These are phyloP conservation scores for Clamator glandarius DNA, from an alignment of 2,797 vertebrate species.

Conservation along the genomic window DNA sequence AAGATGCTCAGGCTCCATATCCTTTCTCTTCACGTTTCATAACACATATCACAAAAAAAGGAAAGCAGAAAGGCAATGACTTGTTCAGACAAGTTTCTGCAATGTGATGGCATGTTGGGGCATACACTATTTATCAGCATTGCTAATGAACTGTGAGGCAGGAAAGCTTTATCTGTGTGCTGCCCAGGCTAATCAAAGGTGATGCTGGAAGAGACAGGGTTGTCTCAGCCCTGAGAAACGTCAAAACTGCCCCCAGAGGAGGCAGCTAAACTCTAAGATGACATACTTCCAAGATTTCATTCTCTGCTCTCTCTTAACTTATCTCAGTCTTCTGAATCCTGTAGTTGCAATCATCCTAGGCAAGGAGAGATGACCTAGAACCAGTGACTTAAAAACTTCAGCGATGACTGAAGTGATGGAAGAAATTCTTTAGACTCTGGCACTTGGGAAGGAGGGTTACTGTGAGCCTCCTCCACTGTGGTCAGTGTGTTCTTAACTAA, in stretches of 20 bases:
- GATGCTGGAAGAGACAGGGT: neutral
- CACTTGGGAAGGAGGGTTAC: neutral
- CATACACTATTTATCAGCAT: neutral
- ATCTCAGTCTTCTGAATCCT: neutral
- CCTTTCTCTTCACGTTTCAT: neutral
- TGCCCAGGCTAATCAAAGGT: neutral
- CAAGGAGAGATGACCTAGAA: neutral
- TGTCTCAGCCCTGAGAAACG: neutral
- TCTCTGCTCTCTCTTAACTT: neutral
- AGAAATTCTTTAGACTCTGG: conserved; percentile 9
- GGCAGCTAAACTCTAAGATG: neutral
- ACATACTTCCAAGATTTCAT: neutral
- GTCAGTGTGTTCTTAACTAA: neutral
- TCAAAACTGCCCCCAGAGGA: neutral
- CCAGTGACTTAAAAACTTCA: neutral
- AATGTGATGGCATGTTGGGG: neutral
- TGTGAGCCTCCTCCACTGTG: neutral
- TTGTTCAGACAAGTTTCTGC: neutral
- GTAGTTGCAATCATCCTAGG: neutral
- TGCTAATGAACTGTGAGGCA: neutral
- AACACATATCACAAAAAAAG: neutral
- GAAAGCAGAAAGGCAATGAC: neutral
- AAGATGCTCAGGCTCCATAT: neutral
- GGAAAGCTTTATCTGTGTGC: neutral
- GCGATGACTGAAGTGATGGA: neutral